These are phyloP conservation scores for Nebria brevicollis DNA, from an alignment of 2,888 invertebrate species.

Conservation along the genomic window DNA sequence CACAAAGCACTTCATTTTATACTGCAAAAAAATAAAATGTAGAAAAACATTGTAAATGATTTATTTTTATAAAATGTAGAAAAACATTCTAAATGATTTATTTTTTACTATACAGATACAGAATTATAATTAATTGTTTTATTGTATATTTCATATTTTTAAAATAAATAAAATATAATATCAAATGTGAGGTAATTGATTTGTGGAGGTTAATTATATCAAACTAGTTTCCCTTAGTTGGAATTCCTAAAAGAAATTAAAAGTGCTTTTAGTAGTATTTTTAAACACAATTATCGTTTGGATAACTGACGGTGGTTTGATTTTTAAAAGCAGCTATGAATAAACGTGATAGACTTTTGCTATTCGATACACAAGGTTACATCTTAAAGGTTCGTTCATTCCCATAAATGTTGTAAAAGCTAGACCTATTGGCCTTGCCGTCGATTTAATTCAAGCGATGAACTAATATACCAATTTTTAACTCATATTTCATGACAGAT, in stretches of 20 bases:
- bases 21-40: not conserved
- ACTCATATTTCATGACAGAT: not conserved
- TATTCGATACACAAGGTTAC: not conserved
- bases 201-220: no score
- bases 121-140: no score
- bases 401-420: not conserved
- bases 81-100: not conserved
- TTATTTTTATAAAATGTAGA: not conserved
- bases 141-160: no score
- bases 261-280: no score
- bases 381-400: not conserved
- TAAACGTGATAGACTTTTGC: not conserved
- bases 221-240: no score
- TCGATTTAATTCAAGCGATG: not conserved
- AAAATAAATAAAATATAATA: no score
- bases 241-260: no score
- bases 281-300: no score
- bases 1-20: not conserved
- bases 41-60: not conserved
- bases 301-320: no score
- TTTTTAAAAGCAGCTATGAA: no score
- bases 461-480: not conserved
- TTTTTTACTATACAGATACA: no score
- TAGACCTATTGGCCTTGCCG: not conserved
- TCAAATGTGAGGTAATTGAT: no score